A percentile compares a stretch with the other conserved stretches of the same genome.
Conservation (phyloP, 53 echinoderm and acorn worm genomes). For the Holothuria scabra region DNA sequence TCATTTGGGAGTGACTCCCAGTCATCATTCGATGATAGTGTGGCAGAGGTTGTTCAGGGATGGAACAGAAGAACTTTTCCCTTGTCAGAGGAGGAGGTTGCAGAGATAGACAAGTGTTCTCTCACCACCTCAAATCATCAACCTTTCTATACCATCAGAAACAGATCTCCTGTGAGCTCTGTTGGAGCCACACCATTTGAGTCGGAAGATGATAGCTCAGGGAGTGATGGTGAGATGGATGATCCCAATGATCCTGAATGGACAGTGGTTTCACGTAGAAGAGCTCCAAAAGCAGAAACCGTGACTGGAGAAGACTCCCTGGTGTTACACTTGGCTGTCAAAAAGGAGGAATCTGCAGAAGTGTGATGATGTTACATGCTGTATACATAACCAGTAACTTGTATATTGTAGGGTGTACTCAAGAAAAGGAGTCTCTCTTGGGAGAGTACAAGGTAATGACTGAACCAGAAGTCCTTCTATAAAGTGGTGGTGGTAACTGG, state of each 20-base stretch:
- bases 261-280: conserved; percentile 71
- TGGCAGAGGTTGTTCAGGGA: conserved; percentile 38
- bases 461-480: no score
- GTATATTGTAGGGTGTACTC: no score
- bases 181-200: conserved; percentile 14
- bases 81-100: conserved; percentile 58
- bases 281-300: not conserved
- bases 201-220: conserved; percentile 39
- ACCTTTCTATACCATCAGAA: conserved; percentile 11
- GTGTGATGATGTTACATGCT: no score
- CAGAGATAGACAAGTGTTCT: conserved; percentile 34
- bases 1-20: conserved; percentile 64
- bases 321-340: conserved; percentile 36
- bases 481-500: no score
- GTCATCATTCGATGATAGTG: conserved; percentile 20
- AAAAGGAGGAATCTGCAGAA: conserved; percentile 4
- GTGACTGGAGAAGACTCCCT: conserved; percentile 4
- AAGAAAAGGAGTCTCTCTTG: no score
- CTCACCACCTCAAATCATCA: not conserved
- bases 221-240: conserved; percentile 63
- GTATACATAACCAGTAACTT: no score
- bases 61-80: conserved; percentile 71
- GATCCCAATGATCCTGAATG: conserved; percentile 98
- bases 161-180: conserved; percentile 10
- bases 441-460: no score